Base-by-base conservation (phyloP, 2,797 vertebrate species). In the Syndactyla subalaris region DNA sequence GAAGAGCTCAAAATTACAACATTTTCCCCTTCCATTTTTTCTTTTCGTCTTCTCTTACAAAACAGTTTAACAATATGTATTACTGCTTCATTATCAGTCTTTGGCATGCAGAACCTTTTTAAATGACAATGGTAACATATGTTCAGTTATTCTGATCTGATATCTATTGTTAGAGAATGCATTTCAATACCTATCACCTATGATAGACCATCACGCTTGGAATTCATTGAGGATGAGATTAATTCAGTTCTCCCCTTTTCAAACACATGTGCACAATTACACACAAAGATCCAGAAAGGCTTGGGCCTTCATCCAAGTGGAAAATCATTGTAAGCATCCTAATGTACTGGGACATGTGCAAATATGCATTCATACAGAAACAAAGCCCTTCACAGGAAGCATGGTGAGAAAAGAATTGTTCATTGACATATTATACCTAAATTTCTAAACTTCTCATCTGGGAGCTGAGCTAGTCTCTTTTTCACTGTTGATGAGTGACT, bases 121-220 rank as follows among this genome's bases (percentile, higher is more conserved):
- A 92, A 93, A 95, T 87, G 95, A 95, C 82, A 94, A 74, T 95
- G 32, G 48, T 63, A 86, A 71, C 89, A 94, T 83, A 71, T 94
- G 89, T 51, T 95, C 77, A 68, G 61, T 63, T 77, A 66, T 81
- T 82, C 55, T 88, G 75, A 73, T 54, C 55, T 86, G 30, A 7
- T 70, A 93, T 88, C 41, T 51, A 61, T 66, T 91, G 45, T 92
- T 84, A 75, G 16, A 89, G 10, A 92, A 85, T 29, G 26, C 20
- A 82, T 93, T 90, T 93, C 55, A 86, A 76, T 77, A 84, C 32
- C 9, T 73, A 77, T 67, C 78, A 91, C 41, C 52, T 67, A 1
- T 46, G 76, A 72, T 39, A 91, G 57, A 85, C 12, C 22, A 21
- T 54, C 54, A 78, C 30, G 23, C 15, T 88, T 61, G 52, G 48